Base-by-base conservation (phyloP, 2,888 invertebrate genomes). In the Scaptomyza reducta region DNA sequence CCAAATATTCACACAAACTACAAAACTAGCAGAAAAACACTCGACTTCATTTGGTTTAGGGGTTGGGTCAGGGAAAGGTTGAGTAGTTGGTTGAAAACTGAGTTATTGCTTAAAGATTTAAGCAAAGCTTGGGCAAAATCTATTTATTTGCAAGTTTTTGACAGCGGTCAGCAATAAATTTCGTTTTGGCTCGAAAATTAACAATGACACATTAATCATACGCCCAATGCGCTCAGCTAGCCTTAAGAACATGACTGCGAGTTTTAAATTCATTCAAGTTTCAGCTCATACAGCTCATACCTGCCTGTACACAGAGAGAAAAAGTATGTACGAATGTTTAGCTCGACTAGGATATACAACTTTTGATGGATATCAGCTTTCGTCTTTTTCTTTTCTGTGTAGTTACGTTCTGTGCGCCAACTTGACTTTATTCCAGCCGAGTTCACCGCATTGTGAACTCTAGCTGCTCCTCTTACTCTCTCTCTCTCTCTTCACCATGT, bases 151-250 rank as follows among this genome's bases (percentile, higher is more conserved):
- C 46, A 72, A 69, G 60, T 73, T 73, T 71, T 58, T 72, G 87
- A 74, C 75, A 77, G 64, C 77, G 79, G 82, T 77, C 40, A 40
- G 40, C 82, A 81, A 60, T 49, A 70, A 65, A 62, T 58, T 59
- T 50, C 56, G 63, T 38, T 38, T 31, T 14, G 13, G 63, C 5
- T 73, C 56, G 18, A 70, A 79, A 79, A 73, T 87, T 75, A 73
- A 79, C 67, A 65, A 71, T 63, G 77, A 65, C 70, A 82, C 70
- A 88, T 86, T 88, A 87, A 87, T 83, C 75, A 70, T 70, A 81
- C 68, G 65, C 69, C 44, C 64, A 25, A 71, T 70, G 47, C 44
- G 49, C 51, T 60, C 66, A 57, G 59, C 53, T 45, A 25, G 16
- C n/a, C 46, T 63, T 50, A 40, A 29, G 49, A 63, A 77, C 74